phyloP scores from a whole-genome alignment of 1,140 invertebrate genomes.

The Aradophagus sp. region DNA sequence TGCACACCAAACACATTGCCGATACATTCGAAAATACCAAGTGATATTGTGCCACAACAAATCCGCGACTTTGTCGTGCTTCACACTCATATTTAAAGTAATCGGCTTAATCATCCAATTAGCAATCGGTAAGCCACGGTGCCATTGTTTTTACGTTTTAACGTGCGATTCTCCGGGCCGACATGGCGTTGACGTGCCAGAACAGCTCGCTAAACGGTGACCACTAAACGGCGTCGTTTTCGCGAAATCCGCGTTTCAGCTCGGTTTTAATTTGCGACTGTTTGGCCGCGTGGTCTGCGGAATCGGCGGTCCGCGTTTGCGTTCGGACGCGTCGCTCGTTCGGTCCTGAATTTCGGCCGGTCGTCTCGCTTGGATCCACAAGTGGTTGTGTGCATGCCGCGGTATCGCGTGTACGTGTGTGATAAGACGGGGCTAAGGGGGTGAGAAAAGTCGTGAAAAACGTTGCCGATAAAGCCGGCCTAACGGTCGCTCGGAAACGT shows the following conservation, averaged over 20 bases:
- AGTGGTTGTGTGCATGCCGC: conserved; percentile 45
- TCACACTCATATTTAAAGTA: not conserved
- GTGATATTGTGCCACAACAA: conserved; percentile 27
- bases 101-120: not conserved
- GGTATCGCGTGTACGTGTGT: conserved; percentile 34
- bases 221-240: conserved; percentile 3
- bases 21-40: conserved; percentile 20
- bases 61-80: conserved; percentile 5
- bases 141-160: not conserved
- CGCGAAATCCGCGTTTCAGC: too few species aligned
- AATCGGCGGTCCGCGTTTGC: not conserved
- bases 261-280: not conserved
- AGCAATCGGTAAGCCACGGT: conserved; percentile 22
- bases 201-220: conserved; percentile 1
- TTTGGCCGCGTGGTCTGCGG: not conserved
- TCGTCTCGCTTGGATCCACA: conserved; percentile 22
- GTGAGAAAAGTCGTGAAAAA: conserved; percentile 20
- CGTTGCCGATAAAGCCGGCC: conserved; percentile 6
- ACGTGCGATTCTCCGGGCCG: not conserved
- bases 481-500: conserved; percentile 2
- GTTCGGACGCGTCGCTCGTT: not conserved
- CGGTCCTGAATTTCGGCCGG: conserved; percentile 2
- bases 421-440: conserved; percentile 22
- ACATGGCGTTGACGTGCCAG: conserved; percentile 33
- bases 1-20: conserved; percentile 35